Evolutionary conservation across 1,140 invertebrate species (phyloP).

Genomic region (Kradibia gibbosae): DNA sequence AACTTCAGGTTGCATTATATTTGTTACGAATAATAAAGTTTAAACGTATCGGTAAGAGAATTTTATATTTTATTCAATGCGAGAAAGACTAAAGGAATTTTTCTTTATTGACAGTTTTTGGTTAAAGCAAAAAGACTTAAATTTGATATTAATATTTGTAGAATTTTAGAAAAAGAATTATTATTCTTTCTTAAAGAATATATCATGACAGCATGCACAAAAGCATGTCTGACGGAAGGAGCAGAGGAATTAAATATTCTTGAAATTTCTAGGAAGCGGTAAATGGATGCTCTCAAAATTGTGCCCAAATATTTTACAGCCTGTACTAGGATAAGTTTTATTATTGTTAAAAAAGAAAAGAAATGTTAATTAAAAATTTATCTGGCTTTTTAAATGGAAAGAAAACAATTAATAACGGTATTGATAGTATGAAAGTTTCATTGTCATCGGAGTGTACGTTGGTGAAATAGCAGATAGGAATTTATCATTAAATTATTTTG

Average conservation of each 20-base stretch:
- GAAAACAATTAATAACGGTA: not conserved
- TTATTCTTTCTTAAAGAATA: slow-evolving; percentile 5
- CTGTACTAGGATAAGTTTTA: not conserved
- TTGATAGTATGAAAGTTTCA: not conserved
- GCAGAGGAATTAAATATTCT: slow-evolving; percentile 15
- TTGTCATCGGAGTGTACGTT: not conserved
- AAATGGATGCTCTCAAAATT: not conserved
- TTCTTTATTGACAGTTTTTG: not conserved
- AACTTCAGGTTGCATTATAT: not conserved
- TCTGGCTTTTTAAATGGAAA: not conserved
- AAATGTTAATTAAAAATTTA: too few species aligned
- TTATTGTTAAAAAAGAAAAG: not conserved
- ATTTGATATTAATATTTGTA: not conserved
- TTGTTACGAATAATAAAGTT: not conserved
- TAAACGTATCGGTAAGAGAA: not conserved
- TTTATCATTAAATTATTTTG: not conserved
- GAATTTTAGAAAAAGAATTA: not conserved
- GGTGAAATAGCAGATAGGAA: not conserved
- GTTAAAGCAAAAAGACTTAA: not conserved
- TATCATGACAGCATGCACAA: slow-evolving; percentile 9
- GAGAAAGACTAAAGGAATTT: not conserved
- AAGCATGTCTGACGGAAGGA: slow-evolving; percentile 11
- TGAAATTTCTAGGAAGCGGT: slow-evolving; percentile 20
- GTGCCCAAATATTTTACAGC: slow-evolving; percentile 13
- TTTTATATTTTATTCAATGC: not conserved